Conservation (phyloP, 2,113 vertebrate species). For the Pantherophis guttatus region DNA sequence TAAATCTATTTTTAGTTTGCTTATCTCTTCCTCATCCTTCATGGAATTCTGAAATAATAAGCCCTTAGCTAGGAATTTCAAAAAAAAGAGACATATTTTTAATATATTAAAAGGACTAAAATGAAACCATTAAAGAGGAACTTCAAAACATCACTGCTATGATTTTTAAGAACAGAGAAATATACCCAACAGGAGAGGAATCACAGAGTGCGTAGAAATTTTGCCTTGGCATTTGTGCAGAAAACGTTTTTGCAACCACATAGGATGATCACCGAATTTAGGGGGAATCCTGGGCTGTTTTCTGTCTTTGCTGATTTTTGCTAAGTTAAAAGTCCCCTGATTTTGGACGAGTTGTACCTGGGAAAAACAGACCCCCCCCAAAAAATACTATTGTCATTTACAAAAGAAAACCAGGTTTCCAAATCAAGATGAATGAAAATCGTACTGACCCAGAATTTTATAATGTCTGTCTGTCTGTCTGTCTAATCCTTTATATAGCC, state of each 20-base stretch:
- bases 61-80: neutral
- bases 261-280: too few relatives aligned
- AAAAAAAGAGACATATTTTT: neutral
- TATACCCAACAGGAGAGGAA: neutral
- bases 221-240: neutral
- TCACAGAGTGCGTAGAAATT: neutral
- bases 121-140: neutral
- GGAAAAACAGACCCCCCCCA: too few relatives aligned
- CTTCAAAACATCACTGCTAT: neutral
- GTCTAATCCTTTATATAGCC: too few relatives aligned
- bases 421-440: neutral
- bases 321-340: too few relatives aligned
- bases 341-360: too few relatives aligned
- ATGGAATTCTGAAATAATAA: neutral
- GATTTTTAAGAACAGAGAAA: neutral
- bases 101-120: neutral
- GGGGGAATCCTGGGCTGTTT: too few relatives aligned
- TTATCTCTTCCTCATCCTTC: neutral
- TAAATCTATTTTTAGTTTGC: conserved; percentile 56
- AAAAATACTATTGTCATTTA: neutral
- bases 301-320: too few relatives aligned
- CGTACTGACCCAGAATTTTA: neutral
- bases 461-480: too few relatives aligned
- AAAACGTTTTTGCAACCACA: neutral
- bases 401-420: too few relatives aligned